Conservation (phyloP, 2,113 vertebrate genomes). For the Bos javanicus region DNA sequence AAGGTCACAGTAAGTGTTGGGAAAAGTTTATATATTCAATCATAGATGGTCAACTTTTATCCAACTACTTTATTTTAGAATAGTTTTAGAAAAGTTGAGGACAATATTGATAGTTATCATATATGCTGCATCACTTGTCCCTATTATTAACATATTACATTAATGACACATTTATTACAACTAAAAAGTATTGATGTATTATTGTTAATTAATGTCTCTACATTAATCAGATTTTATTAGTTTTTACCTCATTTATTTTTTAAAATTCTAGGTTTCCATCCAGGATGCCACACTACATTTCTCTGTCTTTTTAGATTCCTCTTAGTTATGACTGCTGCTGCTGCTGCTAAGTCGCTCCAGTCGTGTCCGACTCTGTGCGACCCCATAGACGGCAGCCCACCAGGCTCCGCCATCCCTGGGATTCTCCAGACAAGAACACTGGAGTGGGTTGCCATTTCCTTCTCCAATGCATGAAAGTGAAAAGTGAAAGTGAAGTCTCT, state of each 20-base stretch:
- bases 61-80: neutral
- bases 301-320: neutral
- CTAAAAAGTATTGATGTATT: neutral
- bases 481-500: too few species aligned
- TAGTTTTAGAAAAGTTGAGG: neutral
- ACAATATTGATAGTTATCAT: too few species aligned
- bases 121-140: neutral
- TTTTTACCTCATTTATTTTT: neutral
- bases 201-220: neutral
- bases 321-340: neutral
- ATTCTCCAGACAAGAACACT: too few species aligned
- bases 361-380: too few species aligned
- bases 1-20: neutral
- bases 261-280: neutral
- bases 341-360: too few species aligned
- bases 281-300: neutral
- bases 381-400: too few species aligned
- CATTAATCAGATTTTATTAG: neutral
- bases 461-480: too few species aligned
- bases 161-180: neutral
- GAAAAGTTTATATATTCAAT: neutral
- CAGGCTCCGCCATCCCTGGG: fast-evolving
- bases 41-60: neutral
- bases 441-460: too few species aligned
- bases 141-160: neutral